phyloP scores from a whole-genome alignment of 2,797 vertebrate genomes.

The Mallotus villosus region DNA sequence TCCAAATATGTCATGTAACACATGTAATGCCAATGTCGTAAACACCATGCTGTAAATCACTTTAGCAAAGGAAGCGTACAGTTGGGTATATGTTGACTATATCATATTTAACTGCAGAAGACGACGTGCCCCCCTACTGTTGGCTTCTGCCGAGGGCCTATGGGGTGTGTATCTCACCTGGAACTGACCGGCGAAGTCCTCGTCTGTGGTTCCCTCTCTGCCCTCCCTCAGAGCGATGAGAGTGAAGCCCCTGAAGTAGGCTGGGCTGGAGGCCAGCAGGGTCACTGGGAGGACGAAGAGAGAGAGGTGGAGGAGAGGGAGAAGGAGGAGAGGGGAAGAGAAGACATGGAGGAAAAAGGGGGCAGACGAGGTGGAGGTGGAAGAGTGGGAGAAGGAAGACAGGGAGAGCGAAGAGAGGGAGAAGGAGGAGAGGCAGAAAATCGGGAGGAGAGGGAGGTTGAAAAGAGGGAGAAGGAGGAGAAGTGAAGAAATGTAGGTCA shows the following conservation, averaged over 20 bases:
- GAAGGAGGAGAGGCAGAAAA: constrained; percentile 1
- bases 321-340: constrained; percentile 42
- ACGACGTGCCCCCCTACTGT: no score
- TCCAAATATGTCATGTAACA: no score
- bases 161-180: constrained; percentile 79
- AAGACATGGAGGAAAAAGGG: constrained; percentile 50
- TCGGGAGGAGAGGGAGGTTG: constrained; percentile 1
- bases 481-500: not conserved
- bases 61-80: no score
- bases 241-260: constrained; percentile 94
- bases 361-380: not conserved
- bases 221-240: constrained; percentile 93
- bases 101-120: no score
- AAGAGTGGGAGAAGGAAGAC: not conserved
- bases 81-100: no score
- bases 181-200: constrained; percentile 89
- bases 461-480: not conserved
- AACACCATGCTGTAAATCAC: no score
- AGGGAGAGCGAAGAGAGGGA: no score
- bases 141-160: not conserved
- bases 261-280: constrained; percentile 86
- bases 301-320: constrained; percentile 19
- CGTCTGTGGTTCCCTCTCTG: constrained; percentile 86
- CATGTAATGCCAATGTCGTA: no score
- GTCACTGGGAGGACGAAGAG: constrained; percentile 75